Conservation (phyloP, 2,888 invertebrate species). For the Calameuta pallipes region DNA sequence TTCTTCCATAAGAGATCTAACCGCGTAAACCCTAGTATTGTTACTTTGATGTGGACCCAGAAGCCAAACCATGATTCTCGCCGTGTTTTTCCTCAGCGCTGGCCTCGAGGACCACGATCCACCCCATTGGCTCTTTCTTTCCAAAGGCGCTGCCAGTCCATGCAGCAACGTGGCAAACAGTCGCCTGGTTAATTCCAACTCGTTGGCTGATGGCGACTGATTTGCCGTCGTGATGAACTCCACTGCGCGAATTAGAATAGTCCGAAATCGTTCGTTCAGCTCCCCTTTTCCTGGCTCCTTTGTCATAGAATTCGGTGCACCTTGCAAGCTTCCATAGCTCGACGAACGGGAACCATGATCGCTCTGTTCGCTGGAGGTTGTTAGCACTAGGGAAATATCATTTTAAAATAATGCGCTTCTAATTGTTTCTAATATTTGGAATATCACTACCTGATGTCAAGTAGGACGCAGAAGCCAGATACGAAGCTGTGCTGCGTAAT, state of each 20-base stretch:
- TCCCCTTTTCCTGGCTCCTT: slow-evolving; percentile 64
- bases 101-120: slow-evolving; percentile 61
- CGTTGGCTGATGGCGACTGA: slow-evolving; percentile 50
- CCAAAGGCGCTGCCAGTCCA: slow-evolving; percentile 60
- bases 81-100: slow-evolving; percentile 62
- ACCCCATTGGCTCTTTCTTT: slow-evolving; percentile 58
- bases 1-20: slow-evolving; percentile 66
- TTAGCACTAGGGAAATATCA: slow-evolving; percentile 44
- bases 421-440: not conserved
- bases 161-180: slow-evolving; percentile 69
- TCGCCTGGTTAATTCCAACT: slow-evolving; percentile 67
- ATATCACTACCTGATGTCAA: slow-evolving; percentile 48
- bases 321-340: slow-evolving; percentile 54
- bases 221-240: slow-evolving; percentile 66
- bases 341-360: slow-evolving; percentile 60
- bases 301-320: slow-evolving; percentile 32
- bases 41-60: slow-evolving; percentile 66
- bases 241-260: slow-evolving; percentile 68
- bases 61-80: slow-evolving; percentile 67
- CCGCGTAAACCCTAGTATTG: slow-evolving; percentile 64
- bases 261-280: slow-evolving; percentile 69
- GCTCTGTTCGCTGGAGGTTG: slow-evolving; percentile 63
- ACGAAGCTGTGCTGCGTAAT: slow-evolving; percentile 59
- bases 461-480: slow-evolving; percentile 58
- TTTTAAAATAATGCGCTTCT: not conserved